Base-by-base conservation (phyloP, 2,113 vertebrate species). In the Speoplatyrhinus poulsoni region DNA sequence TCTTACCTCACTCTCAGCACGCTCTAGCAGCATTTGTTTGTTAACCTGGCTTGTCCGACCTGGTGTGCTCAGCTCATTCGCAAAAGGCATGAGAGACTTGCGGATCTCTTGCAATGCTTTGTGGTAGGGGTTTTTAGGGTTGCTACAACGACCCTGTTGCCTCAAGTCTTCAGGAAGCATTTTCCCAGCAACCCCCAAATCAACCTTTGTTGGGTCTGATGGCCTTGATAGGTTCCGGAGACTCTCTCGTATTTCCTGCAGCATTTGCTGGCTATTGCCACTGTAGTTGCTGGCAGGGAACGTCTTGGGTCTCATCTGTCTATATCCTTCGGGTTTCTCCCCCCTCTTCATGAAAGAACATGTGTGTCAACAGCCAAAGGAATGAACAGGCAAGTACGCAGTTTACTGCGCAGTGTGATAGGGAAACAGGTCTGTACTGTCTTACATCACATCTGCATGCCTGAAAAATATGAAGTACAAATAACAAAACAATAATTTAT, bases 241-340 rank as follows among this genome's bases (percentile, higher is more conserved):
- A 77, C 96, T 98, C 83, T 99, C 96, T 26, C 97, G 85, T 85
- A 99, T 99, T 91, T 99, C 98, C 89, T 98, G 96, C 85, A 99
- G 91, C 98, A 99, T 99, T 62, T 98, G 96, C 72, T 95, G 94
- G 81, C 96, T 98, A 89, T 94, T 99, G 93, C 94, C 96, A 80
- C 94, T 94, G 88, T 95, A 95, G 83, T 93, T 98, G 91, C 95
- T 96, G 81, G 95, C 92, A 75, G 98, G 98, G 89, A 99, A 99
- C 49, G 97, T 99, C 92, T 99, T 98, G 88, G 97, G 98, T 94
- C 98, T 94, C 96, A 98, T 98, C 76, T 98, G 98, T 92, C 96
- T 93, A 92, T 96, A 93, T 91, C 96, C 95, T 91, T 99, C 98
- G 88, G 97, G 95, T 86, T 96, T 98, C 92, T 98, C 96, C 67